Base-by-base conservation (phyloP, 2,113 vertebrate species). In the Mungos mungo region DNA sequence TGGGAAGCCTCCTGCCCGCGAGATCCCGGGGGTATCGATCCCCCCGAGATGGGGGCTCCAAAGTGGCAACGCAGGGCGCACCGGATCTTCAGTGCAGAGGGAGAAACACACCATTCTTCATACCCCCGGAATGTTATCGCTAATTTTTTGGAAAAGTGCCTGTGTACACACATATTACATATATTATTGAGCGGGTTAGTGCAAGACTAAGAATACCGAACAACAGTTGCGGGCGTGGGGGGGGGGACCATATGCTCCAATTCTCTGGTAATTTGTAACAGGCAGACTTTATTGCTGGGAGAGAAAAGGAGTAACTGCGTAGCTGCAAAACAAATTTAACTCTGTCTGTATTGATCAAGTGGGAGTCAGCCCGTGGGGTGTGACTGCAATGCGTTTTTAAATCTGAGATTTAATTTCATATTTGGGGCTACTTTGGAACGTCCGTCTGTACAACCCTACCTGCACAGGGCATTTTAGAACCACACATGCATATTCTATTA, bases 181-280 rank as follows among this genome's bases (percentile, higher is more conserved):
- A 87, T 94, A 97, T 98, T 96, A 97, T 88, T 96, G 96, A 95
- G 88, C 8, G 47, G 86, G 95, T 97, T 97, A 87, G 88, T 68
- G 74, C 52, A 88, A 93, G 88, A 91, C 66, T 88, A 9, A 94
- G 96, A 96, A 91, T 85, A 77, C 69, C 0, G 29, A 97, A 79
- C 79, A 35, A 41, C 82, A 11, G 52, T 76, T 21, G 74, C 5
- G 31, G 38, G 27, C 33, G 90, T 33, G 66, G 35, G 1, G n/a
- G 19, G 33, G 25, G 19, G 57, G 93, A 38, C 23, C 35, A 18
- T 50, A 68, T 19, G 95, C 94, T 96, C 92, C 97, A 97, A 97
- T 96, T 97, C 92, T 77, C 88, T 80, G 81, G 95, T 96, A 97
- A 98, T 98, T 96, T 97, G 97, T 98, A 97, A 95, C 97, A 98